A percentile compares a stretch with the other conserved stretches of the same genome.
Conservation (phyloP, 2,888 invertebrate species). For the Daptonema setosum region DNA sequence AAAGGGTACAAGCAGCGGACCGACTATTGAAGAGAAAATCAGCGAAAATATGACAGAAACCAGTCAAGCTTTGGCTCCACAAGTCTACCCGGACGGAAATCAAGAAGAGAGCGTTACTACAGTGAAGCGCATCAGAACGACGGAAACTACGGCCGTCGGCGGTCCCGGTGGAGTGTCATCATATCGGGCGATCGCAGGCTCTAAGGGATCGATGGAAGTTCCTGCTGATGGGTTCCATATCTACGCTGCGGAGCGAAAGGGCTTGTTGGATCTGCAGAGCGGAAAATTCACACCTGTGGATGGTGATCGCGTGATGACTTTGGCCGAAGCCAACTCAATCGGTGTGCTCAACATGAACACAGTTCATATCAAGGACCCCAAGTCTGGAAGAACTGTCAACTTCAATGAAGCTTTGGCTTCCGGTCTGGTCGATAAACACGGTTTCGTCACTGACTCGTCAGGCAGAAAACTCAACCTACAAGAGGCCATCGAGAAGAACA, state of each 20-base stretch:
- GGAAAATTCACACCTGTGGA: conserved; percentile 67
- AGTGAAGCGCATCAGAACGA: conserved; percentile 23
- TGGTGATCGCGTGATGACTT: conserved; percentile 57
- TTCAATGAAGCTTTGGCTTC: conserved; percentile 61
- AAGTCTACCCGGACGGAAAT: conserved; percentile 19
- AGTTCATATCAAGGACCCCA: conserved; percentile 41
- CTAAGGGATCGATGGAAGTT: conserved; percentile 40
- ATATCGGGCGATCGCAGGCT: conserved; percentile 26
- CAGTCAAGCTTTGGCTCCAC: conserved; percentile 25
- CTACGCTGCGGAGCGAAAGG: conserved; percentile 56
- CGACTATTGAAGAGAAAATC: conserved; percentile 27
- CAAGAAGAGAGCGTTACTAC: conserved; percentile 25
- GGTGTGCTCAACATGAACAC: conserved; percentile 19
- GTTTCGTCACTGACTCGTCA: conserved; percentile 12
- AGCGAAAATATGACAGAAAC: conserved; percentile 25
- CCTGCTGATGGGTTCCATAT: conserved; percentile 64
- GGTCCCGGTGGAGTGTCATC: conserved; percentile 21
- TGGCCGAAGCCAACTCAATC: conserved; percentile 50
- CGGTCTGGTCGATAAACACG: conserved; percentile 35
- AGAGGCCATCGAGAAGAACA: conserved; percentile 20
- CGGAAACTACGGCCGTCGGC: conserved; percentile 24
- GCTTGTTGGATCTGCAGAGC: conserved; percentile 54
- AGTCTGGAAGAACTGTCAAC: conserved; percentile 53
- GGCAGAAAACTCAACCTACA: conserved; percentile 15
- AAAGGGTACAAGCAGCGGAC: conserved; percentile 17